Base-by-base conservation (phyloP, 2,888 invertebrate genomes). In the Dinocampus coccinellae region DNA sequence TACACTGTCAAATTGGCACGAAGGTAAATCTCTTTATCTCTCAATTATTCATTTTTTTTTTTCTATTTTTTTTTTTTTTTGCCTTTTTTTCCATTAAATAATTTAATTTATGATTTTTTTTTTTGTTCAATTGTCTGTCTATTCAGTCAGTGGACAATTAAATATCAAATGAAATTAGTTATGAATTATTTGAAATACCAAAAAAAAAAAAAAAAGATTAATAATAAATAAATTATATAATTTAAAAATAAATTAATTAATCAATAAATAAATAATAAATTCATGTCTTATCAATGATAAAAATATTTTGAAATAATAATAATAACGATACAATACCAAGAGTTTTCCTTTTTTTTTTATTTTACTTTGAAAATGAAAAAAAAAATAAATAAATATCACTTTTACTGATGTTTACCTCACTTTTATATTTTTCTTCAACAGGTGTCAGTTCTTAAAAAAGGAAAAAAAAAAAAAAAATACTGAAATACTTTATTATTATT, bases 1-100 rank as follows among this genome's bases (percentile, higher is more conserved):
- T 79, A 89, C 88, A 72, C 87, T 91, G 34, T 82, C 85, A 36
- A 84, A 78, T 73, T 81, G 80, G 79, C 82, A 83, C 64, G 83
- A 85, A 81, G 84, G 86, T 87, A 80, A 80, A 6, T 53, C 66
- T n/a, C 26, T 7, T 34, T n/a, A 58, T 34, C 60, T 72, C 62
- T 73, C 70, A n/a, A n/a, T n/a, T n/a, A n/a, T 29, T 29, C 29
- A 3, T 29, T 4, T 29, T 29, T 7, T 29, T 29, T 29, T 7
- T 58, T 64, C 66, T 66, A 47, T 66, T 24, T 62, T 67, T 57
- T 60, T 42, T 70, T 67, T 16, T 20, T 47, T 47, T 2, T 16
- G 9, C 47, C 16, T 47, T 16, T 7, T 47, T 16, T 47, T 20
- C 3, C 47, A 47, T 47, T 47, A 16, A n/a, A 7, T 47, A 60